phyloP scores from a whole-genome alignment of 1,140 invertebrate species.

The Neodiprion pinetum region DNA sequence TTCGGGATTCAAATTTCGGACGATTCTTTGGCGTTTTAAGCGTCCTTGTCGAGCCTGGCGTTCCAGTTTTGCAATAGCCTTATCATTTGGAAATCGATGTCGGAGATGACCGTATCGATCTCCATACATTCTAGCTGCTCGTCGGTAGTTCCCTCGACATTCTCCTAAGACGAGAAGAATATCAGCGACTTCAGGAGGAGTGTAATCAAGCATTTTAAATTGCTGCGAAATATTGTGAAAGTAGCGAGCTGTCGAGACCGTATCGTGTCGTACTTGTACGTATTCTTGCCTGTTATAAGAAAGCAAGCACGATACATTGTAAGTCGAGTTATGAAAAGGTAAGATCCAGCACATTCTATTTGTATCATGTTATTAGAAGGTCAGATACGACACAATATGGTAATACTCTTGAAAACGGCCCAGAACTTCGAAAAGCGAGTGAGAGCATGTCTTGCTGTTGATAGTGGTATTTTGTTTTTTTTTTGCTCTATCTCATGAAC shows the following conservation, averaged over 20 bases:
- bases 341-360: too few relatives aligned
- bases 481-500: too few relatives aligned
- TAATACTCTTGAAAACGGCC: background rate
- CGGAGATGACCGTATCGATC: background rate
- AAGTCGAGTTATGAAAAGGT: too few relatives aligned
- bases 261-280: conserved; percentile 1
- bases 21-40: background rate
- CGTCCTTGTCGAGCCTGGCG: background rate
- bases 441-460: background rate
- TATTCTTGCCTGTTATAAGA: background rate
- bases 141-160: background rate
- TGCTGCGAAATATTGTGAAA: background rate
- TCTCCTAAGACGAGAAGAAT: background rate
- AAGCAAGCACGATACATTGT: background rate
- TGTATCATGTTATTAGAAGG: background rate
- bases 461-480: background rate
- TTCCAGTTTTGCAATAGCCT: background rate
- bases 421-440: conserved; percentile 5
- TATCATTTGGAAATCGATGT: background rate
- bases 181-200: background rate
- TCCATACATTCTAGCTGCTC: too few relatives aligned
- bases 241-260: background rate
- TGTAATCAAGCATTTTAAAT: background rate
- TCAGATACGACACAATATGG: background rate
- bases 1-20: background rate